Conservation (phyloP, 2,888 invertebrate genomes). For the Pediacus dermestoides region DNA sequence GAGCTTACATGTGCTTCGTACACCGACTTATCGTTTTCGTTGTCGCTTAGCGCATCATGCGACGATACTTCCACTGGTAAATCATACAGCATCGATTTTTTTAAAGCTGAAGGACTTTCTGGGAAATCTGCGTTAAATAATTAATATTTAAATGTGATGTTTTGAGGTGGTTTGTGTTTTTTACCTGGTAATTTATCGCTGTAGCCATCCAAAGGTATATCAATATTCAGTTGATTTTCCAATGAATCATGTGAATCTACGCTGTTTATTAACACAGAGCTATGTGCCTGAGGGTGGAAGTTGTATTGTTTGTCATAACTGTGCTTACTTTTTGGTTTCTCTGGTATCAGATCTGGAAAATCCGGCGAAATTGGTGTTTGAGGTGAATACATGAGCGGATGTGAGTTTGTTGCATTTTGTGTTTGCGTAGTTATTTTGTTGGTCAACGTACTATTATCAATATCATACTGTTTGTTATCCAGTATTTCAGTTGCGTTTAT, state of each 20-base stretch:
- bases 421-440: slow-evolving; percentile 11
- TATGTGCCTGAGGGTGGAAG: slow-evolving; percentile 42
- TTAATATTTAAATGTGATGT: no score
- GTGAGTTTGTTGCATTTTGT: slow-evolving; percentile 46
- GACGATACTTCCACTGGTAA: slow-evolving; percentile 56
- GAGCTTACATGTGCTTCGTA: slow-evolving; percentile 53
- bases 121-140: slow-evolving; percentile 50
- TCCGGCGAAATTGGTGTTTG: slow-evolving; percentile 42
- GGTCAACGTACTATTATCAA: slow-evolving; percentile 16
- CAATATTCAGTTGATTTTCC: slow-evolving; percentile 33
- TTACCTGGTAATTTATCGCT: slow-evolving; percentile 41
- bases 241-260: slow-evolving; percentile 29
- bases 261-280: slow-evolving; percentile 32
- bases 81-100: slow-evolving; percentile 54
- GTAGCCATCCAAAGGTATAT: slow-evolving; percentile 37
- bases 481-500: slow-evolving; percentile 22
- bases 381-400: slow-evolving; percentile 47
- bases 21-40: slow-evolving; percentile 52
- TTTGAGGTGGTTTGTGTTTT: slow-evolving; percentile 1
- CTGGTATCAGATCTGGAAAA: slow-evolving; percentile 47
- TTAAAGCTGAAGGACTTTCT: slow-evolving; percentile 57
- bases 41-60: slow-evolving; percentile 44
- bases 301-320: slow-evolving; percentile 32
- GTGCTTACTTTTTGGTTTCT: slow-evolving; percentile 37
- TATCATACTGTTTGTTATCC: slow-evolving; percentile 30